Evolutionary conservation across 1,140 invertebrate genomes (phyloP), one percentile per base, ranked within the genome.

Genomic region (Zaprionus kolodkinae): DNA sequence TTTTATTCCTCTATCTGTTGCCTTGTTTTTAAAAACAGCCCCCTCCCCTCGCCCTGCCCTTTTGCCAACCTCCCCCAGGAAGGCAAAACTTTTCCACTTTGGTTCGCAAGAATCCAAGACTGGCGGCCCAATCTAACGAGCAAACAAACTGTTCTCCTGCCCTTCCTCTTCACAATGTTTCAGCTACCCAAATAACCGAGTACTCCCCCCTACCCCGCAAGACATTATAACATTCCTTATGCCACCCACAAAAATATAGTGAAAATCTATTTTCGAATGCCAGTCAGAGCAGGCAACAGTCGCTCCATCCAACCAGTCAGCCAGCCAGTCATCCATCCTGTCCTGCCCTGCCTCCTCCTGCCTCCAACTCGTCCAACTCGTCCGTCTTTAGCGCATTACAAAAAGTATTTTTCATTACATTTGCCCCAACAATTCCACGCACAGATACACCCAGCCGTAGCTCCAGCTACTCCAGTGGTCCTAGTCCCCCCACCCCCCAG

Each of bases 261-360:
- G 80, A 68, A 89, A 89, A 88, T 88, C 84, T 88, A 88, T 88
- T 88, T 87, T 89, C 84, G 85, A 88, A 89, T 88, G 80, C 69
- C 73, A 85, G 81, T 72, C 78, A 77, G 27, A 30, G 27, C 27
- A 30, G 27, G 72, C 65, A 25, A 25, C 48, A 17, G 57, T 63
- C n/a, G 72, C 36, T 3, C 35, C 12, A 13, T 55, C 10, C 35
- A 1, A 6, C n/a, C 12, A 11, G 9, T 12, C 15, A 11, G 35
- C 17, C 12, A 11, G 9, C 12, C 15, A 11, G 35, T 17, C 12
- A 6, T 25, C 15, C 21, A 13, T 33, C 27, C 13, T 33, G 6
- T 12, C 25, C 2, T 30, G 27, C 3, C 27, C 3, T 30, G 27
- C 27, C 27, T 30, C 27, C 27, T 5, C 27, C 6, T 30, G 3